A percentile compares a stretch with the other conserved stretches of the same genome.
These are phyloP conservation scores for Sebastes diaconus DNA, from an alignment of 2,797 vertebrate species.

Conservation along the genomic window DNA sequence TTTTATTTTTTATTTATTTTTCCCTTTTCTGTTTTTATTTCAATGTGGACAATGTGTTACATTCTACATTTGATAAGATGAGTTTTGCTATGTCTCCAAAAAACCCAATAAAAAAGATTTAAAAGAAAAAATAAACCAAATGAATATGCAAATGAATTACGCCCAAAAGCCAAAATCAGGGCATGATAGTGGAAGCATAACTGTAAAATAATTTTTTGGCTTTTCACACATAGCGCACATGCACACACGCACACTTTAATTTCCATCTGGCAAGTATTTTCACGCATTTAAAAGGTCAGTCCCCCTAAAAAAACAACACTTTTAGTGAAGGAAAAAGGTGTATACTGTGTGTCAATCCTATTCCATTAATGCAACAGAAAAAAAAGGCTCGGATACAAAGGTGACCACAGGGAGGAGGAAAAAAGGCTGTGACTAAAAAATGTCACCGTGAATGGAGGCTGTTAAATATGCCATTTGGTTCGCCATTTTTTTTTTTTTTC, in stretches of 20 bases:
- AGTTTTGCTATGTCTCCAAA: too few relatives aligned
- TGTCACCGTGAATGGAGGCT: slow-evolving; percentile 54
- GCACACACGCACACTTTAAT: slow-evolving; percentile 4
- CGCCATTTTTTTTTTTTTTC: slow-evolving; percentile 19
- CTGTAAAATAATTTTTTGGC: neutral
- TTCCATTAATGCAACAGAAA: slow-evolving; percentile 31
- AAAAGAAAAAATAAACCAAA: neutral
- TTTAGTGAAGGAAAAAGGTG: slow-evolving; percentile 9
- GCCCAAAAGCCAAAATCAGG: neutral
- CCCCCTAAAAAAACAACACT: neutral
- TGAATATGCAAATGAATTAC: neutral
- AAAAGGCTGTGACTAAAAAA: slow-evolving; percentile 36
- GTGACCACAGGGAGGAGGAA: slow-evolving; percentile 33
- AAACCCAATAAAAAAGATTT: too few relatives aligned
- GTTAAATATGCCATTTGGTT: slow-evolving; percentile 62
- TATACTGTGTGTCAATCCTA: neutral
- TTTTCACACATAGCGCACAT: slow-evolving; percentile 9
- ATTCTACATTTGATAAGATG: too few relatives aligned
- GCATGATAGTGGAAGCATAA: neutral
- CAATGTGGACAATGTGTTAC: too few relatives aligned
- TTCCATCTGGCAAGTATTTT: slow-evolving; percentile 30
- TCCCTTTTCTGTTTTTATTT: too few relatives aligned
- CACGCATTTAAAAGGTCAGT: slow-evolving; percentile 45
- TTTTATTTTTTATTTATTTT: too few relatives aligned
- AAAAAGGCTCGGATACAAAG: slow-evolving; percentile 22